Percentiles rank a stretch among this genome's conserved stretches.
phyloP scores from a whole-genome alignment of 2,888 invertebrate species.

The Cloeon dipterum region DNA sequence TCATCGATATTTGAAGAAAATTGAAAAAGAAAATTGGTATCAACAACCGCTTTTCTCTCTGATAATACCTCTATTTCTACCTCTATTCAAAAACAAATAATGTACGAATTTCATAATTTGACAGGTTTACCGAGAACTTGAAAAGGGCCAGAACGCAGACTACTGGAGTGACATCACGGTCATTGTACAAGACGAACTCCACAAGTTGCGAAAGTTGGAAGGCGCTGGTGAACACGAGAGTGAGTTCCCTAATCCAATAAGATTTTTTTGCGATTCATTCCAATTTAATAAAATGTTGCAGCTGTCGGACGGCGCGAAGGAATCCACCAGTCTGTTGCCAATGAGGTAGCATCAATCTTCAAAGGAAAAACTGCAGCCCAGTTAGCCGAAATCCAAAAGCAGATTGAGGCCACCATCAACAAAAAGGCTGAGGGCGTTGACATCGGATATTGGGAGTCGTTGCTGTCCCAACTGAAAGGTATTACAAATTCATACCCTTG shows the following conservation, averaged over 20 bases:
- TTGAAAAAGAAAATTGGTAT: no score
- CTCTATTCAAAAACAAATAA: no score
- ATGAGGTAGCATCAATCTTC: conserved; percentile 74
- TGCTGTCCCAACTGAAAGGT: conserved; percentile 81
- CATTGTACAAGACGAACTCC: conserved; percentile 80
- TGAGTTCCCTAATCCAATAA: no score
- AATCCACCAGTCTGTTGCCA: conserved; percentile 77
- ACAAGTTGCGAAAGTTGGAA: conserved; percentile 58
- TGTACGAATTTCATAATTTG: no score
- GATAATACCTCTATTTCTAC: no score
- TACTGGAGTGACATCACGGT: conserved; percentile 95
- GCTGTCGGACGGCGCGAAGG: conserved; percentile 40
- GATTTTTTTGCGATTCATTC: no score
- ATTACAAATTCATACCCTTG: no score
- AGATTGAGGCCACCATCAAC: conserved; percentile 69
- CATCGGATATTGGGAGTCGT: conserved; percentile 93
- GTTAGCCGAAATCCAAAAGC: conserved; percentile 54
- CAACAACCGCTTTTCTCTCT: no score
- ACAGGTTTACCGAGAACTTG: conserved; percentile 68
- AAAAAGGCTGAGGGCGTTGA: conserved; percentile 76
- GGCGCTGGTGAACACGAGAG: conserved; percentile 33
- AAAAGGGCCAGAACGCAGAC: conserved; percentile 63
- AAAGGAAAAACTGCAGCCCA: conserved; percentile 82
- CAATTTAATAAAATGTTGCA: conserved; percentile 7
- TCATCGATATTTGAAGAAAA: no score